Conservation (phyloP, 2,113 vertebrate species). For the Vulpes lagopus region DNA sequence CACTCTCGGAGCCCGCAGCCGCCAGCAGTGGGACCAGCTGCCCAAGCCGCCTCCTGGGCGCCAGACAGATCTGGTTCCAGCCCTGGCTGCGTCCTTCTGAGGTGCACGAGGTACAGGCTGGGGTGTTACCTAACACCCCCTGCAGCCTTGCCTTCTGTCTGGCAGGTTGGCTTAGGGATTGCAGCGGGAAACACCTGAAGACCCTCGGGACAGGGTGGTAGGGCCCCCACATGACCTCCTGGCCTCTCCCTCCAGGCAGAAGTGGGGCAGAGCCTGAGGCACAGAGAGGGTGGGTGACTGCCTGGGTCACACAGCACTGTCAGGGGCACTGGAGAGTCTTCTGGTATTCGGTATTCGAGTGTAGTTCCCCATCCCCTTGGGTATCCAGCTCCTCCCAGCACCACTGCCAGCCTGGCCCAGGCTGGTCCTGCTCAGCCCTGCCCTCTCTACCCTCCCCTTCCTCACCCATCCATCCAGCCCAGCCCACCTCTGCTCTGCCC, state of each 20-base stretch:
- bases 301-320: background rate
- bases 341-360: too few relatives aligned
- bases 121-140: slow-evolving; percentile 42
- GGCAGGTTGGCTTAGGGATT: background rate
- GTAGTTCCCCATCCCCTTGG: background rate
- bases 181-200: background rate
- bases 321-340: rapidly evolving
- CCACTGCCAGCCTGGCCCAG: background rate
- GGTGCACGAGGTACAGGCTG: background rate
- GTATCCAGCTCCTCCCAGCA: rapidly evolving
- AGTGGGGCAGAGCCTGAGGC: background rate
- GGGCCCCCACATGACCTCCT: background rate
- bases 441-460: background rate
- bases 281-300: background rate
- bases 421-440: background rate
- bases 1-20: background rate
- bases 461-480: too few relatives aligned
- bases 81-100: background rate
- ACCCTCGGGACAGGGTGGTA: too few relatives aligned
- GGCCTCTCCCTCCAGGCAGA: background rate
- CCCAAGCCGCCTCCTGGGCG: background rate
- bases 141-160: background rate
- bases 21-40: background rate
- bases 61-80: background rate
- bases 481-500: background rate